phyloP scores from a whole-genome alignment of 1,140 invertebrate genomes.

The honey bee (Apis mellifera) region DNA sequence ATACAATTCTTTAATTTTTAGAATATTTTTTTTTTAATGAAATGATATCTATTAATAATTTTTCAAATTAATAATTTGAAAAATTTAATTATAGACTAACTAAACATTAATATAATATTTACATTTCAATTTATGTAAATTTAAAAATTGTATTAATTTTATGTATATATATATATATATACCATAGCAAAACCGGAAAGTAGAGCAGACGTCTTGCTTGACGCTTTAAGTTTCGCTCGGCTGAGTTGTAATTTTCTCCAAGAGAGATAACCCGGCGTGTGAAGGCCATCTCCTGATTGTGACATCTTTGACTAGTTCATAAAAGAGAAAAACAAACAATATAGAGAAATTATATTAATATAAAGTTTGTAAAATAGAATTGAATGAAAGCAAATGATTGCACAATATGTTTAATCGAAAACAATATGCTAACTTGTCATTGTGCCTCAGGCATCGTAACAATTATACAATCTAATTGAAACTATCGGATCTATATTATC shows the following conservation, averaged over 20 bases:
- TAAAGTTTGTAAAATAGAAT: too few relatives aligned
- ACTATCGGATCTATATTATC: conserved; percentile 25
- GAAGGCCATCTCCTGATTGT: conserved; percentile 87
- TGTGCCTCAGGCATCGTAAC: not conserved
- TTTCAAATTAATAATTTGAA: too few relatives aligned
- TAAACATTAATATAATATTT: too few relatives aligned
- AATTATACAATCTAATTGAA: conserved; percentile 31
- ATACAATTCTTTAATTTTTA: not conserved
- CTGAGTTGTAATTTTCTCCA: conserved; percentile 96
- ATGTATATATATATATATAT: conserved; percentile 27
- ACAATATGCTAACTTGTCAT: conserved; percentile 6
- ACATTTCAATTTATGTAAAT: too few relatives aligned
- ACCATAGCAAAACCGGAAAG: conserved; percentile 99
- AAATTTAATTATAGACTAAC: too few relatives aligned
- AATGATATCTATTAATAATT: not conserved
- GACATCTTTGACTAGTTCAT: conserved; percentile 83
- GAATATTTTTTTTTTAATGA: not conserved
- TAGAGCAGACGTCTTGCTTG: conserved; percentile 97
- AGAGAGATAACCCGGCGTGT: conserved; percentile 91
- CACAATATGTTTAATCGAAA: conserved; percentile 3
- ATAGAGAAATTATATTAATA: conserved; percentile 35
- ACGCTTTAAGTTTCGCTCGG: conserved; percentile 97
- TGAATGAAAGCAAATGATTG: not conserved
- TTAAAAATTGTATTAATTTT: not conserved
- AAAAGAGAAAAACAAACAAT: conserved; percentile 25